Evolutionary conservation across 1,140 invertebrate species (phyloP).

Genomic region (Tetramorium parvispinum): DNA sequence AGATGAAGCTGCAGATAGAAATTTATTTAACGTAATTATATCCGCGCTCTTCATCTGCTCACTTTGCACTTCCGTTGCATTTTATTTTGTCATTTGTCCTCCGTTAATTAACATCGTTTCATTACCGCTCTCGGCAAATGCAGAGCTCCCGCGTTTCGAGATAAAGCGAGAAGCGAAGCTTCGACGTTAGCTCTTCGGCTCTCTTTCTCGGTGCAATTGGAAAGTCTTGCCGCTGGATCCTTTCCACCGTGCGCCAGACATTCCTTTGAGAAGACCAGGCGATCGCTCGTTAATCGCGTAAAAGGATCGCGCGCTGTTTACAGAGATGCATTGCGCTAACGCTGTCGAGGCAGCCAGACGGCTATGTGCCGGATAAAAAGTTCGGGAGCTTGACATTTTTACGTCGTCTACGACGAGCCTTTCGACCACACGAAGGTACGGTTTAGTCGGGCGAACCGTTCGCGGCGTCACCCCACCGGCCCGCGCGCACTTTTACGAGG

Average conservation of each 20-base stretch:
- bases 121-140: neutral
- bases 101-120: neutral
- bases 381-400: constrained; percentile 3
- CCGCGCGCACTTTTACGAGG: constrained; percentile 44
- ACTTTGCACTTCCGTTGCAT: neutral
- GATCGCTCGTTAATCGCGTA: constrained; percentile 26
- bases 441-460: constrained; percentile 15
- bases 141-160: neutral
- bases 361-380: constrained; percentile 1
- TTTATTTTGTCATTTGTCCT: neutral
- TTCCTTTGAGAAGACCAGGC: constrained; percentile 28
- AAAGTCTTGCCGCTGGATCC: constrained; percentile 21
- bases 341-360: neutral
- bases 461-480: constrained; percentile 26
- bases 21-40: neutral
- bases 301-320: constrained; percentile 40
- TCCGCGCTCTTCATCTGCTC: neutral
- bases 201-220: constrained; percentile 12
- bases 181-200: neutral
- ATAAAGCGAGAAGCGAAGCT: too few species aligned
- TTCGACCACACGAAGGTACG: neutral
- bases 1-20: neutral
- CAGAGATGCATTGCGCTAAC: constrained; percentile 8
- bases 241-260: constrained; percentile 27
- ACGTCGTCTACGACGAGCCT: constrained; percentile 15